Evolutionary conservation across 2,888 invertebrate species (phyloP).

Genomic region (Bombylius discolor): DNA sequence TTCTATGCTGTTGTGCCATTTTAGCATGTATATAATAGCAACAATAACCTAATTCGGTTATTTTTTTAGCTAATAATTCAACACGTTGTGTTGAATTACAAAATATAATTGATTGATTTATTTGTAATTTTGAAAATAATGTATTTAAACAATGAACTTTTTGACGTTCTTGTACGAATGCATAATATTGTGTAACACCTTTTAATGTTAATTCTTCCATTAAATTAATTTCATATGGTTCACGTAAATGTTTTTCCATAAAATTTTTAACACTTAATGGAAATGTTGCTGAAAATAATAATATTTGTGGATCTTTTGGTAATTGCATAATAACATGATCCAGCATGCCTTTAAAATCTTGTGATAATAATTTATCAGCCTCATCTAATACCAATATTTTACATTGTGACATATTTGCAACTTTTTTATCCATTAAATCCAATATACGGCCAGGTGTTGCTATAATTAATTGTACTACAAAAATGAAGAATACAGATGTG

Average conservation of each 20-base stretch:
- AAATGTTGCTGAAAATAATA: conserved; percentile 98
- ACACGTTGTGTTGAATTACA: conserved; percentile 99
- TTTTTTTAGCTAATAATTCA: conserved; percentile 97
- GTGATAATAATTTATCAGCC: conserved; percentile 96
- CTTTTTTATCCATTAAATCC: conserved; percentile 97
- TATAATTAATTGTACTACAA: conserved; percentile 90
- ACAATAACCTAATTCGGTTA: conserved; percentile 98
- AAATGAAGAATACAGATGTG: conserved; percentile 7
- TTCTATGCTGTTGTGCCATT: conserved; percentile 98
- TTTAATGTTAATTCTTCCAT: conserved; percentile 99
- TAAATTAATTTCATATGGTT: conserved; percentile 98
- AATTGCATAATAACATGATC: conserved; percentile 89
- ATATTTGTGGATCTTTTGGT: conserved; percentile 91
- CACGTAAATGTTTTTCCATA: conserved; percentile 93
- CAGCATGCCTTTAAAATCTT: conserved; percentile 98
- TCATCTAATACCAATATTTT: conserved; percentile 95
- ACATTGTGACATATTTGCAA: conserved; percentile 90
- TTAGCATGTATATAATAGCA: conserved; percentile 99
- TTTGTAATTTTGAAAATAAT: conserved; percentile 98
- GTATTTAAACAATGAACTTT: conserved; percentile 99
- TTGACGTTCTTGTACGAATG: conserved; percentile 99
- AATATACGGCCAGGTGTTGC: conserved; percentile 98
- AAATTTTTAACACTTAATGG: conserved; percentile 97
- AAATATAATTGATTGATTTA: conserved; percentile 99
- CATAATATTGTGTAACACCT: conserved; percentile 99